A percentile compares a stretch with the other conserved stretches of the same genome.
Conservation (phyloP, 2,888 invertebrate genomes). For the Uropetala carovei region DNA sequence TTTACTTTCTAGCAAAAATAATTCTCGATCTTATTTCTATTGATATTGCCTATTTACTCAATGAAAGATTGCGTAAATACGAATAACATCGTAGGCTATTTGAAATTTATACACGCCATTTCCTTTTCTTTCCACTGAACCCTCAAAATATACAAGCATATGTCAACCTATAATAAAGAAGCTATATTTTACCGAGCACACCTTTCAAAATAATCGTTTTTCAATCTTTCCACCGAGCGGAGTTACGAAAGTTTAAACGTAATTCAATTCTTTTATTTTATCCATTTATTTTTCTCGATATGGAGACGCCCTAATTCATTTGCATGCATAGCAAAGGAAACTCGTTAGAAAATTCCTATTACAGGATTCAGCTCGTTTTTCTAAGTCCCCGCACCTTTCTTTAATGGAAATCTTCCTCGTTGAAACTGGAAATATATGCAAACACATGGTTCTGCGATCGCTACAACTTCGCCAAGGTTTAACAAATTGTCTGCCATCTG, state of each 20-base stretch:
- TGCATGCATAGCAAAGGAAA: slow-evolving; percentile 26
- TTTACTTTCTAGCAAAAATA: no score
- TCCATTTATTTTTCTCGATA: not conserved
- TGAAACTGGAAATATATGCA: slow-evolving; percentile 8
- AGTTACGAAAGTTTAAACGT: not conserved
- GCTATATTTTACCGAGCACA: not conserved
- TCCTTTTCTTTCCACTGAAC: no score
- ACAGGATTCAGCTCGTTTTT: not conserved
- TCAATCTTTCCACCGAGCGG: not conserved
- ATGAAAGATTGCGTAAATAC: no score
- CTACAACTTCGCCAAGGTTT: not conserved
- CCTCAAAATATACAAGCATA: not conserved
- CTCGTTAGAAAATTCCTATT: slow-evolving; percentile 26
- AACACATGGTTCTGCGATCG: not conserved
- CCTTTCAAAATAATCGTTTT: not conserved
- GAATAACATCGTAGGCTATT: no score
- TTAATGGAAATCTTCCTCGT: not conserved
- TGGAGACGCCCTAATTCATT: slow-evolving; percentile 5
- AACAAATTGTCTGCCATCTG: no score
- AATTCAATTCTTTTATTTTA: not conserved
- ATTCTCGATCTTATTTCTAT: no score
- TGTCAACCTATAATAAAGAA: not conserved
- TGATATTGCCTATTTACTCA: no score
- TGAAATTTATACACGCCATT: no score
- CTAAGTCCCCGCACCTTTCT: not conserved